Conservation (phyloP, 2,797 vertebrate species). For the Hafferia zeledoni region DNA sequence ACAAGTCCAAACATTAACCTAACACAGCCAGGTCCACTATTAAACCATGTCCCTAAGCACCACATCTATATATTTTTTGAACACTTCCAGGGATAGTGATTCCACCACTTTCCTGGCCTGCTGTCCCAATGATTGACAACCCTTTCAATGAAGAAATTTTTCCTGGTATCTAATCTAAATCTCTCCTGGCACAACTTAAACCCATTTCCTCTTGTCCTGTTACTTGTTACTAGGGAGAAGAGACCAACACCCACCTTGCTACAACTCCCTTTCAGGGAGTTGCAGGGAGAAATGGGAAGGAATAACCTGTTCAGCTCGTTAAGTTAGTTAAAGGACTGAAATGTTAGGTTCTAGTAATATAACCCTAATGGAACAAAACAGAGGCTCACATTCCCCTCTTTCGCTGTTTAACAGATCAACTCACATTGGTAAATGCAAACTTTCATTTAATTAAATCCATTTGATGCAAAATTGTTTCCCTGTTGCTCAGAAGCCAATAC, state of each 20-base stretch:
- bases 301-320: not conserved
- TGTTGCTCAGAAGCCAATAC: not conserved
- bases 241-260: rapidly evolving
- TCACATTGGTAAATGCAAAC: not conserved
- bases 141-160: not conserved
- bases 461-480: not conserved
- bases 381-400: not conserved
- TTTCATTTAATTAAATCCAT: not conserved
- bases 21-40: not conserved
- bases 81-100: not conserved
- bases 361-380: not conserved
- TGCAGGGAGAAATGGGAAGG: not conserved
- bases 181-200: not conserved
- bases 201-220: not conserved
- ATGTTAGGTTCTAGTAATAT: not conserved
- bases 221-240: not conserved
- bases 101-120: not conserved
- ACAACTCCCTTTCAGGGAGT: not conserved
- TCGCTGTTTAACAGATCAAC: not conserved
- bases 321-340: not conserved
- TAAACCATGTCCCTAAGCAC: not conserved
- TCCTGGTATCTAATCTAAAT: not conserved
- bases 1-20: not conserved
- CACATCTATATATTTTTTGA: not conserved
- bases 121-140: not conserved